These are phyloP conservation scores for Drosophila sucinea DNA, from an alignment of 1,140 invertebrate species.

Conservation along the genomic window DNA sequence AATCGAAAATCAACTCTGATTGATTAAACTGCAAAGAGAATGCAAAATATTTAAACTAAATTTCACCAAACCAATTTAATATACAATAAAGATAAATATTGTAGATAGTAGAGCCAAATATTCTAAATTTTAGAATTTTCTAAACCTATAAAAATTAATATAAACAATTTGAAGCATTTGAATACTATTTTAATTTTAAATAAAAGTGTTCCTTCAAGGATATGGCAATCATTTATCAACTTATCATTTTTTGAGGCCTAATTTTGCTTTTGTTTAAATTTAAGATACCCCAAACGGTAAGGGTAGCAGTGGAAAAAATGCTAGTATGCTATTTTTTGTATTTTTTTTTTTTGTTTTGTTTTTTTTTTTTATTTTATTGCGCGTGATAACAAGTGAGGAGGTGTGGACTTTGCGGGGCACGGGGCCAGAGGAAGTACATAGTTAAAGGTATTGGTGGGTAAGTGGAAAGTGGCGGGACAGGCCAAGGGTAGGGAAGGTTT, in stretches of 20 bases:
- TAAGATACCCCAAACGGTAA: conserved; percentile 53
- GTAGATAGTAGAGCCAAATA: no score
- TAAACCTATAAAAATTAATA: no score
- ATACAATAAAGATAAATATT: no score
- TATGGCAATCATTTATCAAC: no score
- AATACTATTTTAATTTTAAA: no score
- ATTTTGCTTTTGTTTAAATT: conserved; percentile 13
- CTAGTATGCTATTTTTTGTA: conserved; percentile 44
- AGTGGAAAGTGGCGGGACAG: neutral
- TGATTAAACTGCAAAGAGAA: no score
- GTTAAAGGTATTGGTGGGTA: conserved; percentile 10
- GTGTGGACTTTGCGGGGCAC: conserved; percentile 26
- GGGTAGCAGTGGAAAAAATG: conserved; percentile 42
- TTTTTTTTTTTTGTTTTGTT: neutral
- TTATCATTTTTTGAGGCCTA: neutral
- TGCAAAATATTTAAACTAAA: no score
- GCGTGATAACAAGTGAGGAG: conserved; percentile 75
- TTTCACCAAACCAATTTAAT: no score
- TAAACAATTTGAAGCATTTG: no score
- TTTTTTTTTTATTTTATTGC: conserved; percentile 61
- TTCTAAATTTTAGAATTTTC: no score
- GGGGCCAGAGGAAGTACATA: neutral
- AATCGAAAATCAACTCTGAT: no score
- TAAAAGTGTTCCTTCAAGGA: no score
- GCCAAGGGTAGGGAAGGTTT: neutral